Evolutionary conservation across 2,888 invertebrate species (phyloP), one percentile per base, ranked within the genome.

Genomic region (Clivina fossor): DNA sequence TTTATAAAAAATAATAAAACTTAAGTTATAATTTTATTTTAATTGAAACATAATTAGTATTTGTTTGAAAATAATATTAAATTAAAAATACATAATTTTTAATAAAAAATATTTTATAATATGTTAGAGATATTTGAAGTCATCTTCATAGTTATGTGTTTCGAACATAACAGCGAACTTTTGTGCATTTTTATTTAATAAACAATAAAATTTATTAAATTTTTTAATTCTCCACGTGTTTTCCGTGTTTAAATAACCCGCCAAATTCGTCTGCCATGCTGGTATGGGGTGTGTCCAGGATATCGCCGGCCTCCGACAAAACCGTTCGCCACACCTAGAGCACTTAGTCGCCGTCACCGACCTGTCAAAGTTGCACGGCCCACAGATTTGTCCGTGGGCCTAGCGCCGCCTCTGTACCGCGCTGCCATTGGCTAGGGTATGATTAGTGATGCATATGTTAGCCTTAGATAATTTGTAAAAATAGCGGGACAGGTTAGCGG

Each of bases 261-360:
- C 56, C 24, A 69, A 63, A 60, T 60, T 51, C 56, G 68, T 72
- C 67, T 68, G 73, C 75, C 75, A 75, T 75, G 69, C 71, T 66
- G 69, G 69, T 73, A 72, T 70, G 71, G 74, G 58, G 48, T 49
- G 46, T 57, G 44, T 47, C 40, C 50, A 32, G 33, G 44, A 32
- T 44, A n/a, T 26, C 55, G 74, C 68, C 69, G 72, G 69, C 66
- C 69, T 68, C 66, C 46, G 35, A 30, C n/a, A n/a, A n/a, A 47
- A 48, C 35, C 66, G 62, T 64, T 63, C 63, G 73, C 74, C 71
- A 74, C 75, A 71, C 74, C 75, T 75, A 68, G 68, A 72, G 65
- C 70, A 71, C 72, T 75, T 75, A 71, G 74, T 75, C 68, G 62
- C 68, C 71, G 75, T 75, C 75, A 71, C 66, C 68, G 60, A 65